These are phyloP conservation scores for Nothocercus nigrocapillus DNA, from an alignment of 2,113 vertebrate genomes.

Conservation along the genomic window DNA sequence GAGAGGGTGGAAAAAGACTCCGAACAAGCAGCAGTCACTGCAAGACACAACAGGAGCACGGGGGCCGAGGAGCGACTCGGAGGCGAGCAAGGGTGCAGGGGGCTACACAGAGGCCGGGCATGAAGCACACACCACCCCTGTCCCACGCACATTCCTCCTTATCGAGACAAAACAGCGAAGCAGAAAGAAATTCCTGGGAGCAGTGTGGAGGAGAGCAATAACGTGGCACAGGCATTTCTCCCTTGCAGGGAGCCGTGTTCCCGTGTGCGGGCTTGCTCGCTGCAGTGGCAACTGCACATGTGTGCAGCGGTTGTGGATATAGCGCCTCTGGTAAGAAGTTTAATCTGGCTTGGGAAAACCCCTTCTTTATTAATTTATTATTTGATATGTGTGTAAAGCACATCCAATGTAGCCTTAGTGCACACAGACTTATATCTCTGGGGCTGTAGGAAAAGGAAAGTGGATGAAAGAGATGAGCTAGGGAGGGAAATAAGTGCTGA, in stretches of 20 bases:
- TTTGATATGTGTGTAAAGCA: conserved; percentile 59
- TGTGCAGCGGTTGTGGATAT: conserved; percentile 12
- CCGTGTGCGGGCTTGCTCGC: conserved; percentile 37
- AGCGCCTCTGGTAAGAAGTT: conserved; percentile 36
- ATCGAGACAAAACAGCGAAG: not conserved
- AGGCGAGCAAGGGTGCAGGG: not conserved
- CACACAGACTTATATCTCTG: not conserved
- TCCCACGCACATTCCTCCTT: conserved; percentile 30
- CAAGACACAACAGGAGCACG: not conserved
- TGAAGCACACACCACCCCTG: not conserved
- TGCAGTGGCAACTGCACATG: conserved; percentile 43
- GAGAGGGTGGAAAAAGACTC: not conserved
- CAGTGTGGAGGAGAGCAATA: conserved; percentile 9
- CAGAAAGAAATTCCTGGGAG: conserved; percentile 48
- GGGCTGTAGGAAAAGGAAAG: not conserved
- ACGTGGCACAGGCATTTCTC: conserved; percentile 37
- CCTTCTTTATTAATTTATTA: conserved; percentile 54
- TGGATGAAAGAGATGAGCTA: not conserved
- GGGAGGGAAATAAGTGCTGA: not conserved
- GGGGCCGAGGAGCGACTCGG: conserved; percentile 21
- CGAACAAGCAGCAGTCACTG: not conserved
- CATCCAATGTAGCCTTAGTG: not conserved
- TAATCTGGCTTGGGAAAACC: conserved; percentile 57
- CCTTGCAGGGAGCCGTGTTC: not conserved
- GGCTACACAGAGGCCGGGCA: fast-evolving